Percentiles rank a stretch among this genome's conserved stretches.
Evolutionary conservation across 2,113 vertebrate species (phyloP).

Genomic region (Alaudala cheleensis): DNA sequence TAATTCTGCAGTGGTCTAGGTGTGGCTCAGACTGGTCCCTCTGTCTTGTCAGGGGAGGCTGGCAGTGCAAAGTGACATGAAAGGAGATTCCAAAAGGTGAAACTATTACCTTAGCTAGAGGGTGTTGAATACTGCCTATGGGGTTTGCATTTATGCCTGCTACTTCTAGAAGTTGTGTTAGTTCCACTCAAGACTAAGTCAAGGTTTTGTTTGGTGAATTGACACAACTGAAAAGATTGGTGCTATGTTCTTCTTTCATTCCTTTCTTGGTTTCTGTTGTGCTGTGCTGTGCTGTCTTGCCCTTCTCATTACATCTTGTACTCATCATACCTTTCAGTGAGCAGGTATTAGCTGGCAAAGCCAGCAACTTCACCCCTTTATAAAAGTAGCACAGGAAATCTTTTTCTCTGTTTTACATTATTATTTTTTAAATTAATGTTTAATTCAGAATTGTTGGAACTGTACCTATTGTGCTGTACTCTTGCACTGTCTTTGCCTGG

Average conservation of each 20-base stretch:
- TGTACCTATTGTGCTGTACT: not conserved
- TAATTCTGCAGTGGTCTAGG: not conserved
- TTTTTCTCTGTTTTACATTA: not conserved
- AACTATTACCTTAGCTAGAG: not conserved
- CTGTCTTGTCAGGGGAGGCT: rapidly evolving
- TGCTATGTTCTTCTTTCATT: not conserved
- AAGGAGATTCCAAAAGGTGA: not conserved
- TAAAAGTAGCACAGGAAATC: not conserved
- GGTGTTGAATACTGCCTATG: not conserved
- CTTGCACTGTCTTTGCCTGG: not conserved
- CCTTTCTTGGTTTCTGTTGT: not conserved
- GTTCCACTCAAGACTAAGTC: not conserved
- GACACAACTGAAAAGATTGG: not conserved
- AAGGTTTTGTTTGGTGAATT: not conserved
- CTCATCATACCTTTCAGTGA: not conserved
- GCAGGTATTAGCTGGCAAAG: not conserved
- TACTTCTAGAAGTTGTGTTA: not conserved
- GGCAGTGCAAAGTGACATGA: not conserved
- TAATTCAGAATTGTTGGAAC: not conserved
- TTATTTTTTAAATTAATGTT: not conserved
- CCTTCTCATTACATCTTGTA: not conserved
- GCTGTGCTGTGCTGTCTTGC: not conserved
- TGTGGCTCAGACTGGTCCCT: not conserved
- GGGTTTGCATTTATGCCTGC: not conserved
- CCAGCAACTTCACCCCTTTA: not conserved